Evolutionary conservation across 2,888 invertebrate genomes (phyloP), one percentile per base, ranked within the genome.

Genomic region (Sinohyriopsis cumingii): DNA sequence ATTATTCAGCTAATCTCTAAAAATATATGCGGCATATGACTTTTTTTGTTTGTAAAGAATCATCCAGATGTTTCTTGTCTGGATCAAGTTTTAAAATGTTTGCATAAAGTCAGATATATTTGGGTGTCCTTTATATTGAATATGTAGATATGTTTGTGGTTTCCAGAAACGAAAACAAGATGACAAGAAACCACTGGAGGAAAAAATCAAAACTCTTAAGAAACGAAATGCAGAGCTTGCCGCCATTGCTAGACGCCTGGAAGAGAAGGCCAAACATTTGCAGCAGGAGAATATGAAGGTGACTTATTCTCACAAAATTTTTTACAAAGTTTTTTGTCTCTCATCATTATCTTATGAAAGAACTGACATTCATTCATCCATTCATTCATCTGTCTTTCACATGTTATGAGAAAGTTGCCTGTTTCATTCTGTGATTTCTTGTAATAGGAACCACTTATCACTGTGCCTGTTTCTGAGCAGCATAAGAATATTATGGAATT

Each of bases 201-300:
- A 90, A 71, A 90, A 90, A 80, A 85, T 90, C 63, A 89, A 89
- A 79, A 84, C 86, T 18, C 80, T 91, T 64, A 90, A 89, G 78
- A 90, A 87, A 77, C 81, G 90, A 56, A 91, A 91, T 83, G 87
- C 89, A 0, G 91, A 91, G 65, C 85, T 91, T 64, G 89, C 90
- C 55, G 84, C 88, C 77, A 89, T 90, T 73, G 90, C 90, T 20
- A 75, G 89, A 63, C 82, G 90, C 62, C 83, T 91, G 67, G 90
- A 91, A 73, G 90, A 90, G 71, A 90, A 90, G 72, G 87, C 89
- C 22, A 90, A 89, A 80, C 85, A 85, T 72, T 77, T 89, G 59
- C 88, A 89, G 62, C 86, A 87, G 66, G 87, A 88, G 73, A 84
- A 82, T 69, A 65, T 81, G 56, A 84, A 83, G 82, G 86, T 84